Conservation (phyloP, 2,888 invertebrate genomes). For the Ctena decussata region DNA sequence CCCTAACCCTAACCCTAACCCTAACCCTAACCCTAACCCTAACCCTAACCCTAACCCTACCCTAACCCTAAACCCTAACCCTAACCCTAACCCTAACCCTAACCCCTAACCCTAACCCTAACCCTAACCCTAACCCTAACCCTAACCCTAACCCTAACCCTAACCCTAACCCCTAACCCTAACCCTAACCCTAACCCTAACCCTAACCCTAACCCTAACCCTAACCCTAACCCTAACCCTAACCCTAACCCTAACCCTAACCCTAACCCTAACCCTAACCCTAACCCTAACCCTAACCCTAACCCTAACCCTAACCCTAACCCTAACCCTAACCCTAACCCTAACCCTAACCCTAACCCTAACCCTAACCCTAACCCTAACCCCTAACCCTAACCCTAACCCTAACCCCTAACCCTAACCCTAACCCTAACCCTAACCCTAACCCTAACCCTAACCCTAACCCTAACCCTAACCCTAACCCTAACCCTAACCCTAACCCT, state of each 20-base stretch:
- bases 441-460: constrained; percentile 59
- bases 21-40: constrained; percentile 39
- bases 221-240: constrained; percentile 59
- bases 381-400: constrained; percentile 61
- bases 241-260: constrained; percentile 51
- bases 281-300: constrained; percentile 66
- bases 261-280: constrained; percentile 61
- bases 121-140: constrained; percentile 63
- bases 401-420: constrained; percentile 58
- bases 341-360: constrained; percentile 64
- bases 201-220: constrained; percentile 69
- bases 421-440: constrained; percentile 59
- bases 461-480: constrained; percentile 60
- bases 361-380: constrained; percentile 50
- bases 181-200: constrained; percentile 62
- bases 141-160: constrained; percentile 59
- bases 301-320: constrained; percentile 53
- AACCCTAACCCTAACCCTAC: constrained; percentile 52
- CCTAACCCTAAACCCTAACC: constrained; percentile 46
- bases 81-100: constrained; percentile 47
- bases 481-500: constrained; percentile 47
- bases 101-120: constrained; percentile 53
- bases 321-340: constrained; percentile 62
- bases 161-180: constrained; percentile 56
- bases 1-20: constrained; percentile 9